Conservation (phyloP, 1,140 invertebrate species). For the Nephotettix cincticeps region DNA sequence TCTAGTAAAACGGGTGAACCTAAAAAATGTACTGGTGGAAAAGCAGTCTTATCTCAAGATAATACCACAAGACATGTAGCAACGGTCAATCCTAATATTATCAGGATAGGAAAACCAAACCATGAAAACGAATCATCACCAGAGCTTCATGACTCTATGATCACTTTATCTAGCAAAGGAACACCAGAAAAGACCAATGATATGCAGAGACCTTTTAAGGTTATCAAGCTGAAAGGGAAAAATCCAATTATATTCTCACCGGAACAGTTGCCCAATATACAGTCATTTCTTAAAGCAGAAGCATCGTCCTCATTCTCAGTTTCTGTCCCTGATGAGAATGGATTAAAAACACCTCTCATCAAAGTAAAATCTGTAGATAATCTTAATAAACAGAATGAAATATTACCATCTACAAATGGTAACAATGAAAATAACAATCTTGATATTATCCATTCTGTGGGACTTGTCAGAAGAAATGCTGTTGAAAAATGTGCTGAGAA, state of each 20-base stretch:
- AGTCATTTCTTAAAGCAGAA: neutral
- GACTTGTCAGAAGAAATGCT: neutral
- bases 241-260: conserved; percentile 13
- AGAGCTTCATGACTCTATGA: neutral
- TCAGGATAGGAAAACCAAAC: neutral
- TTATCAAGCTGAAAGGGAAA: conserved; percentile 5
- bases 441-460: conserved; percentile 14
- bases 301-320: neutral
- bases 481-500: too few relatives aligned
- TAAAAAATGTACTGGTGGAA: neutral
- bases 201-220: neutral
- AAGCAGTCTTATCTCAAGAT: neutral
- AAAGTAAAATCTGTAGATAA: conserved; percentile 8
- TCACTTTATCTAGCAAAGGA: too few relatives aligned
- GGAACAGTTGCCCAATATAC: neutral
- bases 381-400: neutral
- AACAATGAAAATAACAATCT: neutral
- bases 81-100: neutral
- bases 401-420: neutral
- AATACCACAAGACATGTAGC: neutral
- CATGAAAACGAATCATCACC: neutral
- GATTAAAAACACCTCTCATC: neutral
- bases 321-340: too few relatives aligned
- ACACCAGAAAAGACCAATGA: too few relatives aligned
- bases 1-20: neutral